Evolutionary conservation across 2,888 invertebrate species (phyloP).

Genomic region (Sericinus montela): DNA sequence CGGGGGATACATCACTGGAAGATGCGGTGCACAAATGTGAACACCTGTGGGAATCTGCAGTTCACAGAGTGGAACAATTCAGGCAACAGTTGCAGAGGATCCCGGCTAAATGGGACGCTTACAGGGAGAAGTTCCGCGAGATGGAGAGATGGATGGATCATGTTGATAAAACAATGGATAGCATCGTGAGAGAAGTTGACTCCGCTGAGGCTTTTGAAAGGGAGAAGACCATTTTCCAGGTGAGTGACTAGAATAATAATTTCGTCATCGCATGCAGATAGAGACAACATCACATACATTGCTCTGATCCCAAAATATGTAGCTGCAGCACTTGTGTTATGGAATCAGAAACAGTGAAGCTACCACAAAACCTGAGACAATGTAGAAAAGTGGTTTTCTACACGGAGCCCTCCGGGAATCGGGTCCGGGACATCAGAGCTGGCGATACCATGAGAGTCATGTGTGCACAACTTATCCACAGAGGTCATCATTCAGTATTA

Average conservation of each 20-base stretch:
- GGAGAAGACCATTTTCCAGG: constrained; percentile 94
- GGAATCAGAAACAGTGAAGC: too few species aligned
- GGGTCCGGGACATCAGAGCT: too few species aligned
- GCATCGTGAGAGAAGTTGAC: constrained; percentile 90
- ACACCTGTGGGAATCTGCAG: constrained; percentile 86
- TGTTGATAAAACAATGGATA: constrained; percentile 90
- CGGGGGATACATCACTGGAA: constrained; percentile 82
- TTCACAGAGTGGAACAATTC: constrained; percentile 85
- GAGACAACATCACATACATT: too few species aligned
- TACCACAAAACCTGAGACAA: too few species aligned
- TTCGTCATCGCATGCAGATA: too few species aligned
- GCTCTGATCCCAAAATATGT: too few species aligned
- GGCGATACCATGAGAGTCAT: too few species aligned
- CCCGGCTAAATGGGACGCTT: constrained; percentile 94
- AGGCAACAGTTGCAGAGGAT: constrained; percentile 84
- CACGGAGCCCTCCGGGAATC: too few species aligned
- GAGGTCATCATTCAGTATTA: too few species aligned
- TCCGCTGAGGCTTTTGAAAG: constrained; percentile 94
- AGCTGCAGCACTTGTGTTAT: too few species aligned
- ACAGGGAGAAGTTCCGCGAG: constrained; percentile 87
- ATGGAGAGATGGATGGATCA: constrained; percentile 95
- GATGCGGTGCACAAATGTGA: constrained; percentile 85
- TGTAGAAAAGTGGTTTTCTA: too few species aligned
- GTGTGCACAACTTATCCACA: too few species aligned
- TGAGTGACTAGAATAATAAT: constrained; percentile 48